These are phyloP conservation scores for Cyclura pinguis DNA, from an alignment of 2,797 vertebrate species.

Conservation along the genomic window DNA sequence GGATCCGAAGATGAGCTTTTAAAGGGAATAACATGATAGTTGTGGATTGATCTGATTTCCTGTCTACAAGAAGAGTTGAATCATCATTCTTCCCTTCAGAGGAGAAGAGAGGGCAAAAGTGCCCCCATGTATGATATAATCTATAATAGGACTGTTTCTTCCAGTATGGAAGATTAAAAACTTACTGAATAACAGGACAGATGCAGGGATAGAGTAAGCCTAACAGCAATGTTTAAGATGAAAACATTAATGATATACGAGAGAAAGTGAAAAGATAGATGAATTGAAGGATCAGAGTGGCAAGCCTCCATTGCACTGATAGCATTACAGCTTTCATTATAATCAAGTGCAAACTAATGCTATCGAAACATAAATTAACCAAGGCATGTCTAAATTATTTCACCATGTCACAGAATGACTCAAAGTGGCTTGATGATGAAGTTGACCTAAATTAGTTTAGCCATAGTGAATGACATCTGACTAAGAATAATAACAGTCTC, in stretches of 20 bases:
- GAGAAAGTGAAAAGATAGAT: not conserved
- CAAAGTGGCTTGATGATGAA: conserved; percentile 3
- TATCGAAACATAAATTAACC: conserved; percentile 29
- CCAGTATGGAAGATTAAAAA: not conserved
- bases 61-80: too few species aligned
- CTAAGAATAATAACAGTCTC: not conserved
- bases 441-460: conserved; percentile 31
- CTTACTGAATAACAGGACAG: not conserved
- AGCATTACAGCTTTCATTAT: not conserved
- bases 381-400: conserved; percentile 30
- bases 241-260: not conserved
- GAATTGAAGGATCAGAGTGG: not conserved
- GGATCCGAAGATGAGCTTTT: too few species aligned
- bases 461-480: conserved; percentile 15
- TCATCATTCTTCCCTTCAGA: too few species aligned
- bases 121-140: not conserved
- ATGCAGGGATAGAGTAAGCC: not conserved
- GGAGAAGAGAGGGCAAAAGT: too few species aligned
- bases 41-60: too few species aligned
- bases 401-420: conserved; percentile 7
- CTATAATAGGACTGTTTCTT: not conserved
- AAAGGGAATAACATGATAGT: too few species aligned
- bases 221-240: not conserved
- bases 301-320: not conserved
- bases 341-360: not conserved